Conservation (phyloP, 2,888 invertebrate genomes). For the Cheilosia impressa region DNA sequence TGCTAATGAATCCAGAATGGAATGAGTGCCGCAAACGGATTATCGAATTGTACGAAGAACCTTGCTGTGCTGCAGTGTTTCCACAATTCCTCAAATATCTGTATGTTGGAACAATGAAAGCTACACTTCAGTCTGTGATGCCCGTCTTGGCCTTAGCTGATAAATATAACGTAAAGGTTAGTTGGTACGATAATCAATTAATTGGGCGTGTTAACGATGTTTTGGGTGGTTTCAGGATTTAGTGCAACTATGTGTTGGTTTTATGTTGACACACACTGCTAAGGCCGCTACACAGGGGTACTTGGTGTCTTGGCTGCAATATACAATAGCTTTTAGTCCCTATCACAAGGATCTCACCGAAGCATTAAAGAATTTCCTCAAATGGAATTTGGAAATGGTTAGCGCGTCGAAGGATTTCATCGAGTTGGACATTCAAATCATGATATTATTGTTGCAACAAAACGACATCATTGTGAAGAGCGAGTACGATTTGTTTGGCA, state of each 20-base stretch:
- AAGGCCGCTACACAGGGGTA: constrained; percentile 92
- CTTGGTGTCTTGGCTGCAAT: constrained; percentile 95
- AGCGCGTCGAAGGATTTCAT: constrained; percentile 91
- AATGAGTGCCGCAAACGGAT: constrained; percentile 93
- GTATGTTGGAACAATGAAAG: constrained; percentile 95
- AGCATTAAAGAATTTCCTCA: constrained; percentile 92
- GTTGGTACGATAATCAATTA: constrained; percentile 43
- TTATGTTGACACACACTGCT: constrained; percentile 94
- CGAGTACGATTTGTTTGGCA: constrained; percentile 92
- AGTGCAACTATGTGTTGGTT: constrained; percentile 91
- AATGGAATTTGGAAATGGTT: constrained; percentile 95
- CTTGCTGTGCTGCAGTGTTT: constrained; percentile 93
- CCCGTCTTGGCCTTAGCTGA: constrained; percentile 95
- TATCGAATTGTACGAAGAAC: constrained; percentile 93
- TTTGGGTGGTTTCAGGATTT: constrained; percentile 86
- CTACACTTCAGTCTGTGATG: constrained; percentile 93
- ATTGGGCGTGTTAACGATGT: background rate
- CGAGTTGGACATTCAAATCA: constrained; percentile 91
- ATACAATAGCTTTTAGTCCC: constrained; percentile 92
- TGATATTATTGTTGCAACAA: constrained; percentile 91
- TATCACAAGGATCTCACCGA: constrained; percentile 84
- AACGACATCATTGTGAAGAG: constrained; percentile 95
- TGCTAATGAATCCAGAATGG: constrained; percentile 98
- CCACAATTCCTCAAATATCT: constrained; percentile 93
- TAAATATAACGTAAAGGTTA: constrained; percentile 95